Conservation (phyloP, 2,797 vertebrate species). For the Onychomys arenicola region DNA sequence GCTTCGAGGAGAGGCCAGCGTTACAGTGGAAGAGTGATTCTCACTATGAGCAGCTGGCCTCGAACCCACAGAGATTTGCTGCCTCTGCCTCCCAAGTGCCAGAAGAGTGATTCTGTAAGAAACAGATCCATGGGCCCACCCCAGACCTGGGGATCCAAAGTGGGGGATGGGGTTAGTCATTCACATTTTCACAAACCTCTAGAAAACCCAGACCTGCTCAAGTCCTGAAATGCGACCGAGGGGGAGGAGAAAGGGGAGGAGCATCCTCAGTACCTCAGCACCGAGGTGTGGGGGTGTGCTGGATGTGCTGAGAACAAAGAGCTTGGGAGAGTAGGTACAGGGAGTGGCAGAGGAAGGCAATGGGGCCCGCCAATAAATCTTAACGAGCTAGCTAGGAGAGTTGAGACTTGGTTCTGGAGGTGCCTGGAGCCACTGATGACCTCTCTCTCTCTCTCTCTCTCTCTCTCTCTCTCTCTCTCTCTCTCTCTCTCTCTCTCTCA, state of each 20-base stretch:
- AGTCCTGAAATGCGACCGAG: neutral
- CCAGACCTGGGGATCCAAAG: neutral
- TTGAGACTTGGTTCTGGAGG: neutral
- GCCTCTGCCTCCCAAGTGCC: neutral
- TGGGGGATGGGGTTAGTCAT: neutral
- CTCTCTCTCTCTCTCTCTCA: too few species aligned
- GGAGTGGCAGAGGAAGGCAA: neutral
- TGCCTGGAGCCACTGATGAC: neutral
- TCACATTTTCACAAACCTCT: neutral
- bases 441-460: too few species aligned
- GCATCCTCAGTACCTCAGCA: neutral
- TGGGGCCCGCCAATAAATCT: neutral
- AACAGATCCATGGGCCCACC: neutral
- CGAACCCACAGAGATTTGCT: neutral
- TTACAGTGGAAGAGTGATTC: too few species aligned
- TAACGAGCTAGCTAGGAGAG: neutral
- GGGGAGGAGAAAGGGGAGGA: neutral
- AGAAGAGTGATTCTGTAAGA: neutral
- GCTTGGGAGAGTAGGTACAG: too few species aligned
- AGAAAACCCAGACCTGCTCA: neutral
- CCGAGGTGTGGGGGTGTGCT: neutral
- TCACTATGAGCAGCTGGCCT: neutral
- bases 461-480: too few species aligned
- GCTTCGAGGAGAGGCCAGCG: too few species aligned
- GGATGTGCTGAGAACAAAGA: too few species aligned